These are phyloP conservation scores for Cercopithecus hamlyni DNA, from an alignment of 2,797 vertebrate genomes.

Conservation along the genomic window DNA sequence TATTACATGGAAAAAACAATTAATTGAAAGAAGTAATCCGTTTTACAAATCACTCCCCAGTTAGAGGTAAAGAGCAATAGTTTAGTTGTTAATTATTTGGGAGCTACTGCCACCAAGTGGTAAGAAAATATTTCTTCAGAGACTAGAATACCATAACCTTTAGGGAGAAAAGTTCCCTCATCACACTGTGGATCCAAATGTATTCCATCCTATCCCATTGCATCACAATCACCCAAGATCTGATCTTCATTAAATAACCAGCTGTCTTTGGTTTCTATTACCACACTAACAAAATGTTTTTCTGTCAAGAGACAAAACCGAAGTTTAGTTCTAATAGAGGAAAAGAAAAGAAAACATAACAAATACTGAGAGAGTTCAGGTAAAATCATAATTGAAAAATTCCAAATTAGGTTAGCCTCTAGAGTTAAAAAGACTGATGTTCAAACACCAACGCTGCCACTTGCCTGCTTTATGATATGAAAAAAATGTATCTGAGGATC, in stretches of 20 bases:
- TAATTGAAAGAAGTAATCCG: background rate
- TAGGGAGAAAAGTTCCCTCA: background rate
- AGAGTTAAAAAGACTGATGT: background rate
- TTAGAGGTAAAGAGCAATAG: background rate
- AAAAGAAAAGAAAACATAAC: background rate
- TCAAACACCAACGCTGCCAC: background rate
- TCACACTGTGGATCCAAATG: background rate
- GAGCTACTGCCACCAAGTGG: conserved; percentile 75
- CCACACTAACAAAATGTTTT: background rate
- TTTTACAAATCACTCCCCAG: background rate
- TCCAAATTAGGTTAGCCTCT: background rate
- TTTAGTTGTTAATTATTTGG: conserved; percentile 57
- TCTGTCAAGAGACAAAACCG: background rate
- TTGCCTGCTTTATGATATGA: background rate
- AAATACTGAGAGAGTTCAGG: background rate
- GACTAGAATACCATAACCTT: background rate
- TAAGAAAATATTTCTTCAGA: conserved; percentile 17
- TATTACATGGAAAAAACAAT: background rate
- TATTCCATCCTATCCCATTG: background rate
- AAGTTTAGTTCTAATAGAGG: background rate
- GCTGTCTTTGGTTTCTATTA: background rate
- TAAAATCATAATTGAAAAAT: background rate
- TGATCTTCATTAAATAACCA: background rate
- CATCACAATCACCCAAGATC: background rate
- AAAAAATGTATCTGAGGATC: background rate